Evolutionary conservation across 2,888 invertebrate genomes (phyloP).

Genomic region (Pristionchus exspectatus): DNA sequence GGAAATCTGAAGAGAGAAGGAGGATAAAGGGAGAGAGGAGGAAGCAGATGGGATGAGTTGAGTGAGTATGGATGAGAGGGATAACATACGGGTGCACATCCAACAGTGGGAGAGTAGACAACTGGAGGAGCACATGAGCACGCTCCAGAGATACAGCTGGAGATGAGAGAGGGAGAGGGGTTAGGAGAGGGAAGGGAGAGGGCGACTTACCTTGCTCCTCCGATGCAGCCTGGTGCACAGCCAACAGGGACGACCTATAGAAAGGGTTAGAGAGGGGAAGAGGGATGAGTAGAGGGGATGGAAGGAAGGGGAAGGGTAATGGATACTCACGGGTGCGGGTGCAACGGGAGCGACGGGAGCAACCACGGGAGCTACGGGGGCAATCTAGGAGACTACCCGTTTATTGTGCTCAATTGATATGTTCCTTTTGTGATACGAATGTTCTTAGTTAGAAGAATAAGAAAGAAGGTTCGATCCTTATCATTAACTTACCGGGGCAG

Average conservation of each 20-base stretch:
- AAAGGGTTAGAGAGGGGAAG: slow-evolving; percentile 46
- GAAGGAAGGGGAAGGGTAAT: not conserved
- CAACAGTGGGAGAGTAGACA: slow-evolving; percentile 66
- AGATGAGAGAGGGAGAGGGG: slow-evolving; percentile 2
- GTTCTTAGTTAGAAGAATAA: not conserved
- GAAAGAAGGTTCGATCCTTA: not conserved
- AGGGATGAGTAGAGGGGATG: not conserved
- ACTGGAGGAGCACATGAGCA: slow-evolving; percentile 72
- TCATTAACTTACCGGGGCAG: slow-evolving; percentile 39
- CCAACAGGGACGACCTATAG: slow-evolving; percentile 57
- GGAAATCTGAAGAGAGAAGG: not conserved
- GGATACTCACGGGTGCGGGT: not conserved
- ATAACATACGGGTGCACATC: slow-evolving; percentile 61
- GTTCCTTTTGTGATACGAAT: not conserved
- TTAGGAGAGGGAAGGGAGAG: not conserved
- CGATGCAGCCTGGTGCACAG: slow-evolving; percentile 67
- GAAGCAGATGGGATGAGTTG: not conserved
- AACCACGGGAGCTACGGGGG: slow-evolving; percentile 7
- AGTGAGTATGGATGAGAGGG: not conserved
- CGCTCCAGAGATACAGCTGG: slow-evolving; percentile 70
- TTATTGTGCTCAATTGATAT: not conserved
- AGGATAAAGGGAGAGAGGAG: not conserved
- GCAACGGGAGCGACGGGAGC: slow-evolving; percentile 21
- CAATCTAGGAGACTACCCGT: not conserved
- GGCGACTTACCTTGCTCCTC: slow-evolving; percentile 61